Base-by-base conservation (phyloP, 2,888 invertebrate species). In the Muschampia plurimacula region DNA sequence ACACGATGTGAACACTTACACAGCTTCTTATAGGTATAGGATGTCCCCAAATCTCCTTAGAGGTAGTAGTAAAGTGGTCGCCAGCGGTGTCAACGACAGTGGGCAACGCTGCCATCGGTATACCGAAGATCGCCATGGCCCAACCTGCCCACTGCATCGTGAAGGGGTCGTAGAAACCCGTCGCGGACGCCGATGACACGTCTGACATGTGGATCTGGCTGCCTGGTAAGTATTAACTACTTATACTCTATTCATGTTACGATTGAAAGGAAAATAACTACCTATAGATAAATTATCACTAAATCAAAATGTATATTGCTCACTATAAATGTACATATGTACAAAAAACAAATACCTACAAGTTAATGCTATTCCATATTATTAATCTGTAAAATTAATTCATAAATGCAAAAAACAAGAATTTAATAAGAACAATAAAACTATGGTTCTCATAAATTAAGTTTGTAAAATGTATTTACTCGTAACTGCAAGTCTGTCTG, bases 121-220 rank as follows among this genome's bases (percentile, higher is more conserved):
- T 96, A 74, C 96, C 95, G 80, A 98, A 95, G 46, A 98, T 84
- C 15, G 93, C 90, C 78, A 97, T 95, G 10, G 96, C 96, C 95
- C 96, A 96, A 8, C 91, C 92, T 0, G 98, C 97, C 98, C 99
- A 99, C 76, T 96, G 93, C 93, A 98, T 95, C 75, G 97, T 96
- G 87, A 98, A 99, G 0, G 99, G 99, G 89, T 99, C 99, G 87
- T 96, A 99, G 81, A 99, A 95, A 1, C 98, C 99, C 0, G 99
- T 98, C 1, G 98, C 97, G 49, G 98, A 97, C 1, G 98, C 98
- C 79, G 97, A 98, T 0, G 98, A 98, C n/a, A 97, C 96, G 84
- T 99, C 99, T 0, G 97, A 97, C 73, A 98, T 96, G 87, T 98
- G 97, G 39, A 95, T 85, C 79, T 89, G 92, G 8, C 94, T 92